phyloP scores from a whole-genome alignment of 2,888 invertebrate species.

The Neoitamus cyanurus region DNA sequence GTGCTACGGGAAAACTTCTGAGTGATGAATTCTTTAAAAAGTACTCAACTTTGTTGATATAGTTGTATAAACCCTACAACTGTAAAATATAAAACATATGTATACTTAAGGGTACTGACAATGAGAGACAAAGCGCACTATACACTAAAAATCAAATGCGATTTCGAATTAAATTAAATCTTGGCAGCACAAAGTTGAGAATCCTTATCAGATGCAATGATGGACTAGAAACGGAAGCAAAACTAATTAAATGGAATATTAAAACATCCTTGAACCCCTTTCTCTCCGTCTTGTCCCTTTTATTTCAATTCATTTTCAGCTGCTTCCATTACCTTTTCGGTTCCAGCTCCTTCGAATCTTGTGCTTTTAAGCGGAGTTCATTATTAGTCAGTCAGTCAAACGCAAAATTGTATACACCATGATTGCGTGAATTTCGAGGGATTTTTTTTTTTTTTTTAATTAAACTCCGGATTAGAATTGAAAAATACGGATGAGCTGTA shows the following conservation, averaged over 20 bases:
- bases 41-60: too few species aligned
- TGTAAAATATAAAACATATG: too few species aligned
- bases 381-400: constrained; percentile 41
- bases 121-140: too few species aligned
- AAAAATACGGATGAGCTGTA: constrained; percentile 29
- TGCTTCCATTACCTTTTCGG: neutral
- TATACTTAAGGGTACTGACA: too few species aligned
- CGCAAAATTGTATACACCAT: constrained; percentile 40
- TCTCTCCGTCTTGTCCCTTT: neutral
- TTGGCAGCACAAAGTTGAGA: neutral
- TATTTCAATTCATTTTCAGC: constrained; percentile 25
- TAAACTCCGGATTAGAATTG: constrained; percentile 43
- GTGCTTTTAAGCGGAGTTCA: constrained; percentile 10
- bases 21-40: too few species aligned
- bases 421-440: constrained; percentile 35
- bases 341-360: neutral
- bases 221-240: neutral
- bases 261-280: constrained; percentile 23
- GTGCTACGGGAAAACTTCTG: too few species aligned
- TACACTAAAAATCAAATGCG: neutral
- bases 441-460: constrained; percentile 26
- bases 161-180: neutral
- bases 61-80: too few species aligned
- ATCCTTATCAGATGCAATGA: constrained; percentile 28
- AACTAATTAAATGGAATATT: constrained; percentile 35